Base-by-base conservation (phyloP, 2,113 vertebrate species). In the Alouatta palliata region DNA sequence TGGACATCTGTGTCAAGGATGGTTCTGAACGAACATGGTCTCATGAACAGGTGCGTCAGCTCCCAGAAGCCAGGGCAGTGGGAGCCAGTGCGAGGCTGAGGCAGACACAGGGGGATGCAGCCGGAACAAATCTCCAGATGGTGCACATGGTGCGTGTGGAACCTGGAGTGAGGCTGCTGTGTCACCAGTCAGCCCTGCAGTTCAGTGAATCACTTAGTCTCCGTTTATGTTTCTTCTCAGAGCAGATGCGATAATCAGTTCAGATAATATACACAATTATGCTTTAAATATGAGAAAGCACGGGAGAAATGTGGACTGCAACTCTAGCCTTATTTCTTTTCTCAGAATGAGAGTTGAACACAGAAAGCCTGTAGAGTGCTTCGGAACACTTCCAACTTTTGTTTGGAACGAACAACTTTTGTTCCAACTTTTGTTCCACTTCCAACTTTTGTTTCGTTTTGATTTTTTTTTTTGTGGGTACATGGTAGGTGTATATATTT, bases 21-120 rank as follows among this genome's bases (percentile, higher is more conserved):
- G 99, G 99, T 17, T 99, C 99, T 0, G 99, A 99, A 95, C 98
- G 99, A 87, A 99, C 99, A 0, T 99, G 99, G 99, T 99, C 99
- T 30, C 99, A 99, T 0, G 99, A 99, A 52, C 99, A 99, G 99
- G 99, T 99, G 97, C 35, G 93, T 97, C 1, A 10, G 35, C 13
- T 0, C 2, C 0, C 8, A 0, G 87, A 52, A 47, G 23, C 32
- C 30, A 9, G 0, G 0, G 52, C 5, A 3, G 1, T 0, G 1
- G 9, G 35, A 17, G 9, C 3, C 0, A 0, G 6, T 0, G 1
- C 5, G 10, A 0, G 5, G 6, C 27, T 7, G 13, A 43, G 32
- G 23, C 2, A 3, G 71, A 20, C 4, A 0, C 2, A 49, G 49
- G 27, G 13, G 3, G 10, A 6, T 0, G 2, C 14, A 5, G 45